Percentiles rank a stretch among this genome's conserved stretches.
phyloP scores from a whole-genome alignment of 2,888 invertebrate species.

The Lasioglossum vierecki region DNA sequence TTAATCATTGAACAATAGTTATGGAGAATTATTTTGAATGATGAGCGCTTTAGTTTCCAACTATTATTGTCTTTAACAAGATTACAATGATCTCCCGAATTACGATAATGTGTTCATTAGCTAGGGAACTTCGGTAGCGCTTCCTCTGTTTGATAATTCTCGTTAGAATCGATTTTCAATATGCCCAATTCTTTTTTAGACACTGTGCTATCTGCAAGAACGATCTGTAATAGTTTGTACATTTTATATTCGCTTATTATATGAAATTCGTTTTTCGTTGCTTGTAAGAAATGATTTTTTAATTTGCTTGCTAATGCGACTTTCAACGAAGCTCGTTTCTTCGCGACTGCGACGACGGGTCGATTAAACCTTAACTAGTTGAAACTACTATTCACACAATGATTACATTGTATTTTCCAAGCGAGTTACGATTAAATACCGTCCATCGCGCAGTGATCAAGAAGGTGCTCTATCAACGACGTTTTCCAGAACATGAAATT shows the following conservation, averaged over 20 bases:
- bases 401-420: background rate
- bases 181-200: background rate
- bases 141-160: background rate
- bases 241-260: background rate
- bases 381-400: background rate
- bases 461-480: background rate
- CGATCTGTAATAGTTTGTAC: background rate
- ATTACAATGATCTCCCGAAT: conserved; percentile 13
- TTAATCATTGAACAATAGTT: background rate
- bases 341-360: background rate
- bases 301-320: background rate
- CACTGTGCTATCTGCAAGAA: background rate
- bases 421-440: background rate
- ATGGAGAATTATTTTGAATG: background rate
- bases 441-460: fast-evolving
- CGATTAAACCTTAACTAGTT: background rate
- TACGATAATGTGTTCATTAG: conserved; percentile 23
- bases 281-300: background rate
- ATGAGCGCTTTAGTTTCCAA: background rate
- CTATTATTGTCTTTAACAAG: conserved; percentile 4
- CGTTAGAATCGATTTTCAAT: background rate
- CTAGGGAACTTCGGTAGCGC: background rate
- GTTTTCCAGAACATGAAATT: background rate
- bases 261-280: background rate
- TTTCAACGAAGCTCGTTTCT: background rate